Conservation (phyloP, 2,888 invertebrate genomes). For the Cyclophora albipunctata region DNA sequence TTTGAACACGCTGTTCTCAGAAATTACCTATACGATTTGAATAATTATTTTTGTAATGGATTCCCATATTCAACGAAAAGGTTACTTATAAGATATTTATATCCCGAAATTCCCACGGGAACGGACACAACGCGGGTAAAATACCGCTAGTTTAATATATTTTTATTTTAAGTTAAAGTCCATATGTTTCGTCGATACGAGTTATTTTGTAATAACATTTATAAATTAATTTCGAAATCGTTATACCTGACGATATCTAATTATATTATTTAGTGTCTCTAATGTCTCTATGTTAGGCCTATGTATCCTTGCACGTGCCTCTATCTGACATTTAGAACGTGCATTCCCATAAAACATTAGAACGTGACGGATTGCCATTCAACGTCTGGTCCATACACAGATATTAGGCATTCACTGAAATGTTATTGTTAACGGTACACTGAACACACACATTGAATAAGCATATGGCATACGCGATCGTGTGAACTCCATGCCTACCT, state of each 20-base stretch:
- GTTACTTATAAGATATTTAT: no score
- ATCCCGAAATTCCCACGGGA: no score
- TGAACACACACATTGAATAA: conserved; percentile 3
- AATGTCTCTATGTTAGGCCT: conserved; percentile 18
- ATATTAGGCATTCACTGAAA: conserved; percentile 11
- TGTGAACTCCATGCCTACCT: conserved; percentile 10
- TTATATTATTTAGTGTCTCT: conserved; percentile 28
- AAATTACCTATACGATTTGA: no score
- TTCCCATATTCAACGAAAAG: no score
- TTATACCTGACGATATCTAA: conserved; percentile 9
- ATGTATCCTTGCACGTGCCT: conserved; percentile 32
- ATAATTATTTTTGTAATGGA: no score
- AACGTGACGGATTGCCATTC: conserved; percentile 35
- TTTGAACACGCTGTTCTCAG: no score
- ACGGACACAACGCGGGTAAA: no score
- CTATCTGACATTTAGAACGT: conserved; percentile 20
- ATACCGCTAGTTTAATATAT: no score
- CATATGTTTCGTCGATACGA: no score
- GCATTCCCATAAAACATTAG: conserved; percentile 17
- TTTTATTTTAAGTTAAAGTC: no score
- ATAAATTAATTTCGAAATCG: no score
- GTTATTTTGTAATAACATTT: no score
- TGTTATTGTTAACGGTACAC: conserved; percentile 9
- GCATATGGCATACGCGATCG: conserved; percentile 8
- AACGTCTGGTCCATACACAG: conserved; percentile 14